These are phyloP conservation scores for Apocrypta bakeri DNA, from an alignment of 1,140 invertebrate genomes.

Conservation along the genomic window DNA sequence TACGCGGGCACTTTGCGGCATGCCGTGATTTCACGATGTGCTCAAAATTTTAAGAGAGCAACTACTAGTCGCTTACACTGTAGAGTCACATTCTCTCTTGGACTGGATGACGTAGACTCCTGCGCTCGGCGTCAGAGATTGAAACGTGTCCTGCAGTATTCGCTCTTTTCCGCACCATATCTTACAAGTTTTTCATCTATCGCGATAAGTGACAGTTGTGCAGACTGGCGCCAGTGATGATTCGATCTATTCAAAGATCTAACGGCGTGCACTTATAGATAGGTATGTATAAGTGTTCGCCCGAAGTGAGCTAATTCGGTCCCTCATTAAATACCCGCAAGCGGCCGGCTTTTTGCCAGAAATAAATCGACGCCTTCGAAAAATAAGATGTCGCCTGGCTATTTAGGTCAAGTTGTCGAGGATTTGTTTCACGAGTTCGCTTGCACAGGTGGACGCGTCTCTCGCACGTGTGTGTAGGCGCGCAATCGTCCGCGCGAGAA, in stretches of 20 bases:
- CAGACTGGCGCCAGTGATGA: too few relatives aligned
- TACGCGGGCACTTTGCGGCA: constrained; percentile 17
- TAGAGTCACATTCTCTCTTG: constrained; percentile 4
- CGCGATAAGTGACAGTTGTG: too few relatives aligned
- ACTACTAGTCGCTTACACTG: neutral
- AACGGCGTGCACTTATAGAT: too few relatives aligned
- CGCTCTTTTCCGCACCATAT: too few relatives aligned
- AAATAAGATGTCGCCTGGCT: neutral
- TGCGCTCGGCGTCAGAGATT: constrained; percentile 26
- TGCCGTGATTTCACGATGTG: constrained; percentile 5
- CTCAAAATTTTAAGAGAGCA: constrained; percentile 26
- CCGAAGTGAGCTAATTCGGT: constrained; percentile 27
- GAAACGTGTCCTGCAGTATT: neutral
- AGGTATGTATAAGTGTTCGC: too few relatives aligned
- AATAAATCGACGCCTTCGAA: neutral
- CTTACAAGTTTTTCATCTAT: too few relatives aligned
- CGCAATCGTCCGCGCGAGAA: neutral
- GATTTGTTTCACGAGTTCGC: neutral
- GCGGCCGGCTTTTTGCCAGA: constrained; percentile 1
- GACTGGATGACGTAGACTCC: neutral
- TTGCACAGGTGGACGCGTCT: constrained; percentile 1
- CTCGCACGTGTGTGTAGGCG: neutral
- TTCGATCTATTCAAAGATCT: too few relatives aligned
- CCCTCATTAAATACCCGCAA: constrained; percentile 5
- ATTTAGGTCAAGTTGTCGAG: constrained; percentile 29